Evolutionary conservation across 2,888 invertebrate species (phyloP), one percentile per base, ranked within the genome.

Genomic region (Trichacis sp.): DNA sequence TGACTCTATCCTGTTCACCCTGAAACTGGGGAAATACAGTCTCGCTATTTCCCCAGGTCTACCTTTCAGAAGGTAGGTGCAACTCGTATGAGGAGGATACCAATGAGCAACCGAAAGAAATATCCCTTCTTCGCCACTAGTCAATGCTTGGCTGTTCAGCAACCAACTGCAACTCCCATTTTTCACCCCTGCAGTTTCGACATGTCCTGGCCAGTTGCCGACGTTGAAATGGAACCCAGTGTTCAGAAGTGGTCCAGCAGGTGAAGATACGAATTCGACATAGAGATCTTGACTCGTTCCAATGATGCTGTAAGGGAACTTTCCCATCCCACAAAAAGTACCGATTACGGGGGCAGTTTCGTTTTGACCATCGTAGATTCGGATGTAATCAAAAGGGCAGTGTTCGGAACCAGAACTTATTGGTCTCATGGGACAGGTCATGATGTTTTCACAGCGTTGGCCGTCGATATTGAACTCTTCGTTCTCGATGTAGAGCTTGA

Each of bases 181-280:
- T 72, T 92, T 89, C 29, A 92, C 93, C 0, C 95, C 95, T 0
- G 94, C 93, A 0, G 95, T 94, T 79, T 95, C 94, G 49, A 95
- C 94, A 84, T 95, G 94, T 0, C 95, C 95, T 0, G 95, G 95
- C 95, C 95, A 95, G 85, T 94, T 95, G 70, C 95, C 95, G 50
- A 96, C 96, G 85, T 96, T 96, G 86, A 96, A 96, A 85, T 96
- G 96, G 83, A 96, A 96, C 3, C 96, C 96, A 0, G 95, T 96
- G 83, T 96, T 96, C 49, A 96, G 87, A 15, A 96, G 86, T 0
- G 96, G 96, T 40, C 95, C 95, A 73, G 95, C 95, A 33, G 94
- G 92, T 1, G 95, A 94, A 38, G 94, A 94, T 69, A 95, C 92
- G 79, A 95, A 95, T 82, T 95, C 95, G 53, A 95, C 94, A 79